Evolutionary conservation across 2,113 vertebrate genomes (phyloP).

Genomic region (Dendrocopos noguchii): DNA sequence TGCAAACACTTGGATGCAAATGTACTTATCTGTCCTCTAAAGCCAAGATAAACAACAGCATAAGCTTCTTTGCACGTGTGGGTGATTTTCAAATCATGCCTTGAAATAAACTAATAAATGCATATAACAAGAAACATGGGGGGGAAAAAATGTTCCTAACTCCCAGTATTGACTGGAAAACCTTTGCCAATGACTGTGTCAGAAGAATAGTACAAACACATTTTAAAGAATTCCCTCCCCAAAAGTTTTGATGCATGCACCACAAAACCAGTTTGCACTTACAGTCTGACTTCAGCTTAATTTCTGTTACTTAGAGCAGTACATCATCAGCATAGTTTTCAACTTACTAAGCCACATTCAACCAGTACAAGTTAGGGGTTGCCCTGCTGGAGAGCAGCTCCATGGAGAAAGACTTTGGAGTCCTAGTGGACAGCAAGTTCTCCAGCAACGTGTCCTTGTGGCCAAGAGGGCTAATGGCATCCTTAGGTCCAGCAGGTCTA

Average conservation of each 20-base stretch:
- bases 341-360: background rate
- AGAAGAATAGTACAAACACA: background rate
- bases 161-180: background rate
- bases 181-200: background rate
- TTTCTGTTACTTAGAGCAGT: background rate
- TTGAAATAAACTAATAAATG: constrained; percentile 34
- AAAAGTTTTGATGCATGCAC: background rate
- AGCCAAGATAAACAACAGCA: constrained; percentile 14
- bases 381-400: too few species aligned
- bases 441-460: too few species aligned
- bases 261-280: background rate
- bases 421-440: too few species aligned
- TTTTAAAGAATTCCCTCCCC: fast-evolving
- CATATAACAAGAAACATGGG: background rate
- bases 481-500: too few species aligned
- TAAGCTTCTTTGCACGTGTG: background rate
- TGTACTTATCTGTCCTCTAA: constrained; percentile 22
- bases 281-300: background rate
- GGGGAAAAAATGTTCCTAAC: background rate
- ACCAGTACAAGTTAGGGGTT: too few species aligned
- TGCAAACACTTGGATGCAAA: constrained; percentile 12
- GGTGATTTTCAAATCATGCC: constrained; percentile 29
- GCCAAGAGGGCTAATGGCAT: too few species aligned
- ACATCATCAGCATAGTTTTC: background rate
- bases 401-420: too few species aligned